These are phyloP conservation scores for Geotrupes spiniger DNA, from an alignment of 2,888 invertebrate species.

Conservation along the genomic window DNA sequence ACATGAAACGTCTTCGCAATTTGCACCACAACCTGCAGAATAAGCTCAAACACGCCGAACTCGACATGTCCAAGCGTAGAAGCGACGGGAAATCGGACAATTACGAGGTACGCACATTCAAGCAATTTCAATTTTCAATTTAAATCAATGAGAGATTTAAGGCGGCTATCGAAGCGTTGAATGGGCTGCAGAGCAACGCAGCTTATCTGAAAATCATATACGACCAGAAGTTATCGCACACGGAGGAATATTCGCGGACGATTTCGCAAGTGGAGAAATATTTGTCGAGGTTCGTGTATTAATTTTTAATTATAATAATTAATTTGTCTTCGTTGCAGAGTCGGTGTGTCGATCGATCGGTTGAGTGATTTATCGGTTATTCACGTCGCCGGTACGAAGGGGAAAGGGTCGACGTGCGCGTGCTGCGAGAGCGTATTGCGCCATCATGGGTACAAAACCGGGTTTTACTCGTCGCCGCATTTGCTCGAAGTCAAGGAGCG, in stretches of 20 bases:
- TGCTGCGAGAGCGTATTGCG: conserved; percentile 87
- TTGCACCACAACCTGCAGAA: too few relatives aligned
- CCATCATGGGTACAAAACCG: conserved; percentile 80
- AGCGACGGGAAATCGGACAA: too few relatives aligned
- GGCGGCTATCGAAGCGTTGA: conserved; percentile 69
- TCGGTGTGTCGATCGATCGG: conserved; percentile 13
- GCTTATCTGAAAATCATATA: conserved; percentile 56
- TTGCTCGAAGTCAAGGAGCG: conserved; percentile 88
- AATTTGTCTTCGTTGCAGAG: conserved; percentile 4
- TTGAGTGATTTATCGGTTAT: conserved; percentile 67
- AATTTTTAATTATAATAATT: too few relatives aligned
- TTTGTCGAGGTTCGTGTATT: conserved; percentile 47
- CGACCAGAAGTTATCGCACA: conserved; percentile 46
- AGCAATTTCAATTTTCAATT: too few relatives aligned
- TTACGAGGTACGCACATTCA: too few relatives aligned
- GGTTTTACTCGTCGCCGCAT: conserved; percentile 96
- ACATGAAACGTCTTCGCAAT: too few relatives aligned
- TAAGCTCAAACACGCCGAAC: too few relatives aligned
- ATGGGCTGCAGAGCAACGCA: conserved; percentile 71
- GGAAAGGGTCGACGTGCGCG: conserved; percentile 95
- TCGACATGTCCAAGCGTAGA: too few relatives aligned
- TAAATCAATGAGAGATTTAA: conserved; percentile 42
- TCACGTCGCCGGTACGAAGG: conserved; percentile 97
- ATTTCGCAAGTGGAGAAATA: conserved; percentile 57
- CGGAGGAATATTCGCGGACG: conserved; percentile 26